Evolutionary conservation across 2,888 invertebrate species (phyloP), one percentile per base, ranked within the genome.

Genomic region (Chymomyza fuscimana): DNA sequence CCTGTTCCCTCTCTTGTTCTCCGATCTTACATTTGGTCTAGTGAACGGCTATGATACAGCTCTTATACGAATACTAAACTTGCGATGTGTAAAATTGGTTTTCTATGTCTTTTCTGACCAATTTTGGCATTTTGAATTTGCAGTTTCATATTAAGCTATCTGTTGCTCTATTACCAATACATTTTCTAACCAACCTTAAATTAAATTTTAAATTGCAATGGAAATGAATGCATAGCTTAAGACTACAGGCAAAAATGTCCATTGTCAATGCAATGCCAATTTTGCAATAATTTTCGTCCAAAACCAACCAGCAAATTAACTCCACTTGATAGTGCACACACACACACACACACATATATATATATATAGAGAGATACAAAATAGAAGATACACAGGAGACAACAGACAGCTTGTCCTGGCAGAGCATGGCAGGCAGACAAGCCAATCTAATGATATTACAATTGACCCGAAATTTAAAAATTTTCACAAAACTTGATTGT

Each of bases 381-480:
- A 46, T 46, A 46, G 40, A 12, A 46, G 40, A 46, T 46, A 46
- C 40, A 46, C 12, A 46, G 40, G 10, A 46, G 40, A 46, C 40
- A 46, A 12, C 40, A 10, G 40, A 46, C 40, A 46, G 40, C 40
- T 12, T 46, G 40, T 46, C 40, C 40, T 46, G 40, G 40, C 40
- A 12, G 10, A 46, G 12, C 40, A 46, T 25, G 58, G 10, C 25
- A 25, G 58, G 58, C 58, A 58, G 58, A 29, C 58, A 58, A 58
- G 25, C 58, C 58, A 58, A 58, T 58, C 58, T 58, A 80, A 69
- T 72, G 52, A 61, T 63, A 74, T 71, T 72, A 32, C 56, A 67
- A 69, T 73, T 59, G 60, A 74, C 46, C 67, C n/a, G 51, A 62
- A 67, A 63, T 63, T 64, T 29, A 7, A 66, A 59, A 66, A 60